Percentiles rank a stretch among this genome's conserved stretches.
phyloP scores from a whole-genome alignment of 2,888 invertebrate species.

The Candidula unifasciata region DNA sequence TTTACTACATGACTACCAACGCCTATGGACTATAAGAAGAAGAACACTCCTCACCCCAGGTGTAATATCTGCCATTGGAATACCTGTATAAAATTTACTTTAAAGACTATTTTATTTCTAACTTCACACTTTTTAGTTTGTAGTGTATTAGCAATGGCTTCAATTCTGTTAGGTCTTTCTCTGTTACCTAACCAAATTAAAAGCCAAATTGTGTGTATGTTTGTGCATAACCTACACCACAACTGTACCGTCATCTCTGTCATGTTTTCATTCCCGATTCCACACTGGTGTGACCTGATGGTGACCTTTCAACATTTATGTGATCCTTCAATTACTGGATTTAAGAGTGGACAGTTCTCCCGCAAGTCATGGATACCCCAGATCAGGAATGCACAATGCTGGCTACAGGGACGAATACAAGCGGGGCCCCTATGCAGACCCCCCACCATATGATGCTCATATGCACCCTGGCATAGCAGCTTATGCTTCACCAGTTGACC shows the following conservation, averaged over 20 bases:
- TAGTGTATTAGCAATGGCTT: not conserved
- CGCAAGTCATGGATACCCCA: constrained; percentile 6
- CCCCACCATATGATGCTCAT: constrained; percentile 41
- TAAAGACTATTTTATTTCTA: no score
- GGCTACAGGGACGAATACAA: constrained; percentile 46
- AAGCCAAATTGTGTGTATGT: not conserved
- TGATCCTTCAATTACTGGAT: not conserved
- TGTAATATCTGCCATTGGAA: no score
- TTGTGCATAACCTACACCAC: not conserved
- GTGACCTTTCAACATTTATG: constrained; percentile 1
- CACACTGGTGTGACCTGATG: constrained; percentile 23
- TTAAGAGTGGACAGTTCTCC: constrained; percentile 10
- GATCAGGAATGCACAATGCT: constrained; percentile 36
- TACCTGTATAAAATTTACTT: no score
- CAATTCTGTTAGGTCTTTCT: not conserved
- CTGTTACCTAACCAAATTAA: not conserved
- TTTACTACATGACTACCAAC: no score
- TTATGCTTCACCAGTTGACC: constrained; percentile 24
- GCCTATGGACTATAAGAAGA: no score
- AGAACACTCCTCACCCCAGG: no score
- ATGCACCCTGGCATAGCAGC: constrained; percentile 29
- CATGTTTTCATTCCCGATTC: constrained; percentile 11
- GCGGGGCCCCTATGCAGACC: not conserved
- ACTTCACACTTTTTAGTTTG: not conserved
- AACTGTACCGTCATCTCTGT: constrained; percentile 1